Percentiles rank a stretch among this genome's conserved stretches.
Evolutionary conservation across 2,888 invertebrate species (phyloP).

Genomic region (Callinectes sapidus): DNA sequence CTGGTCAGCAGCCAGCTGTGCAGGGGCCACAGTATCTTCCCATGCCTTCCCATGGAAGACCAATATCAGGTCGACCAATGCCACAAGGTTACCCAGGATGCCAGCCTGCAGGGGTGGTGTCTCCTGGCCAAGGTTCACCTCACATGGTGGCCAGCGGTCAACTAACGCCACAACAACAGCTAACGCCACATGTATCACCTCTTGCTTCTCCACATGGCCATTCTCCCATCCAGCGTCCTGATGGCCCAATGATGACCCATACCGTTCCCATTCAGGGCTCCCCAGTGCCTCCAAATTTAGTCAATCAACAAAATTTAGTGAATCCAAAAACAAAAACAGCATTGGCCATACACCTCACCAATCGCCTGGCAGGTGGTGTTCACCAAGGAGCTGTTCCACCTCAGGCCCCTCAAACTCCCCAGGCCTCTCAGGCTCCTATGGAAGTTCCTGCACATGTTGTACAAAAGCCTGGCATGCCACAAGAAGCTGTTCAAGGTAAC

Average conservation of each 20-base stretch:
- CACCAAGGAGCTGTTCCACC: conserved; percentile 61
- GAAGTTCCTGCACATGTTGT: conserved; percentile 69
- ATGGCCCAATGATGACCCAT: conserved; percentile 61
- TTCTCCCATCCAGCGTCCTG: conserved; percentile 66
- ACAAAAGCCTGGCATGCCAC: conserved; percentile 63
- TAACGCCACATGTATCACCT: conserved; percentile 69
- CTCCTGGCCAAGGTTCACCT: conserved; percentile 71
- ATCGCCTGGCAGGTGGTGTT: conserved; percentile 79
- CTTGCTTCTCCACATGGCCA: conserved; percentile 71
- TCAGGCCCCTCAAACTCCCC: conserved; percentile 60
- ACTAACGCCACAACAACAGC: conserved; percentile 66
- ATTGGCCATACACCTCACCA: conserved; percentile 94
- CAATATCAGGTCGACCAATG: conserved; percentile 59
- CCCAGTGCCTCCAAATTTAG: conserved; percentile 60
- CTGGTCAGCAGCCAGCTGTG: conserved; percentile 47
- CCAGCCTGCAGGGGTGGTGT: conserved; percentile 67
- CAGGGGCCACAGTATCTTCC: conserved; percentile 66
- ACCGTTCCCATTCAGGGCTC: conserved; percentile 61
- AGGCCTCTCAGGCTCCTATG: conserved; percentile 56
- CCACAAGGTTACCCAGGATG: conserved; percentile 65
- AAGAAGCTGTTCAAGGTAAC: conserved; percentile 64
- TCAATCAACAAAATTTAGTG: conserved; percentile 78
- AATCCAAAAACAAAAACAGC: conserved; percentile 96
- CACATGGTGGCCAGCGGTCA: conserved; percentile 69
- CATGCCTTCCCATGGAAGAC: conserved; percentile 61